Percentiles rank a stretch among this genome's conserved stretches.
phyloP scores from a whole-genome alignment of 1,140 invertebrate species.

The Hirudo medicinalis region DNA sequence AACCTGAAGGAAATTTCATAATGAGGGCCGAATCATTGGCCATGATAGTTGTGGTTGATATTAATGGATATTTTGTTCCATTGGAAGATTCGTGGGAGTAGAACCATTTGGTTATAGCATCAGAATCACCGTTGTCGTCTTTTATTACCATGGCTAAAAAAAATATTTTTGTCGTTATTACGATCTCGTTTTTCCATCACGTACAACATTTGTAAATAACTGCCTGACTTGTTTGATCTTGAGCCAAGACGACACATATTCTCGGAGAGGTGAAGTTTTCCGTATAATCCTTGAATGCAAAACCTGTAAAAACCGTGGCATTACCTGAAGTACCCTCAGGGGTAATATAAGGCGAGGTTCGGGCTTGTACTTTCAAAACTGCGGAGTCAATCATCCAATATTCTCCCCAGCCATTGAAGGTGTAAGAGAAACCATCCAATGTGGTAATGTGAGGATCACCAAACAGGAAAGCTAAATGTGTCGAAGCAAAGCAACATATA shows the following conservation, averaged over 20 bases:
- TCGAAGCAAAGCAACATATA: neutral
- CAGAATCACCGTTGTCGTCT: neutral
- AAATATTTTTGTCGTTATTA: neutral
- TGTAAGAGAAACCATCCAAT: slow-evolving; percentile 20
- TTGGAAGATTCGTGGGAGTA: neutral
- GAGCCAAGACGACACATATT: neutral
- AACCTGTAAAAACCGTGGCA: slow-evolving; percentile 10
- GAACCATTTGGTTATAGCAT: neutral
- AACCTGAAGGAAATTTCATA: slow-evolving; percentile 3
- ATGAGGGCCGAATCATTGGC: neutral
- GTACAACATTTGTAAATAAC: too few species aligned
- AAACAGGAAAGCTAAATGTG: slow-evolving; percentile 14
- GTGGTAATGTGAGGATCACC: slow-evolving; percentile 23
- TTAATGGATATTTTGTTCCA: neutral
- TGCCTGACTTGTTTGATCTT: neutral
- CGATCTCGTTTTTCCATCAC: too few species aligned
- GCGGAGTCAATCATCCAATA: slow-evolving; percentile 17
- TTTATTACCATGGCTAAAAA: neutral
- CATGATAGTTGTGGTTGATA: neutral
- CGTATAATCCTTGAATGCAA: neutral
- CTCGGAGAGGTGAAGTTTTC: neutral
- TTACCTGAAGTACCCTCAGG: neutral
- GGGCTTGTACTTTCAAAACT: neutral
- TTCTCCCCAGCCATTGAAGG: slow-evolving; percentile 22
- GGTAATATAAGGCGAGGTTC: neutral